phyloP scores from a whole-genome alignment of 2,888 invertebrate genomes.

The Mamestra brassicae region DNA sequence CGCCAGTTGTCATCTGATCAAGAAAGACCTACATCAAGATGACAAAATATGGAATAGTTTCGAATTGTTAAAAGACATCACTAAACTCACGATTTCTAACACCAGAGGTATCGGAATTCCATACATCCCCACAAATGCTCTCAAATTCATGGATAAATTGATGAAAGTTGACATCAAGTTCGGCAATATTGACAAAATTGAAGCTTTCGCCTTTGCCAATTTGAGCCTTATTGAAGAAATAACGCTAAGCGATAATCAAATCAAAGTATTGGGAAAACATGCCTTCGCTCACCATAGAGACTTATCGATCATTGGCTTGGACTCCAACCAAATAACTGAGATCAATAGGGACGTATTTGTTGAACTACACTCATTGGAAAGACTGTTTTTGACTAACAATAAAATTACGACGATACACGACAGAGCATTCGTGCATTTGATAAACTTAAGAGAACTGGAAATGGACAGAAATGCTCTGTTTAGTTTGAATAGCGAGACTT shows the following conservation, averaged over 20 bases:
- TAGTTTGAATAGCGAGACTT: conserved; percentile 94
- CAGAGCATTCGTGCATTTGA: conserved; percentile 94
- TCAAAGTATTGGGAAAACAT: conserved; percentile 91
- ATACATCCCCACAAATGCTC: conserved; percentile 92
- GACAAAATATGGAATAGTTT: conserved; percentile 93
- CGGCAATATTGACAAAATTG: conserved; percentile 92
- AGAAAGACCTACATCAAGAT: conserved; percentile 89
- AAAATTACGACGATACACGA: conserved; percentile 96
- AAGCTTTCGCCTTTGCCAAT: conserved; percentile 94
- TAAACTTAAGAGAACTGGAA: conserved; percentile 94
- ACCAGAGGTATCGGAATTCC: conserved; percentile 92
- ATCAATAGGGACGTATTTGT: conserved; percentile 94
- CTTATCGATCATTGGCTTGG: conserved; percentile 92
- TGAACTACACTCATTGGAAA: conserved; percentile 92
- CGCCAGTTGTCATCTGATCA: conserved; percentile 94
- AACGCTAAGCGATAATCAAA: conserved; percentile 92
- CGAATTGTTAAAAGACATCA: conserved; percentile 91
- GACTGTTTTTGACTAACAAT: conserved; percentile 95
- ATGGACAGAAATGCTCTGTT: conserved; percentile 94
- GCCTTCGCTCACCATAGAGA: conserved; percentile 93
- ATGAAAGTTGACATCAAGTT: conserved; percentile 92
- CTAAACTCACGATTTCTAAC: conserved; percentile 92
- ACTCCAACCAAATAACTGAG: conserved; percentile 93
- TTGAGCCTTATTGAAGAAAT: conserved; percentile 92
- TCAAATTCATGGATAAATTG: conserved; percentile 91